Evolutionary conservation across 2,797 vertebrate species (phyloP).

Genomic region (Pipistrellus pygmaeus): DNA sequence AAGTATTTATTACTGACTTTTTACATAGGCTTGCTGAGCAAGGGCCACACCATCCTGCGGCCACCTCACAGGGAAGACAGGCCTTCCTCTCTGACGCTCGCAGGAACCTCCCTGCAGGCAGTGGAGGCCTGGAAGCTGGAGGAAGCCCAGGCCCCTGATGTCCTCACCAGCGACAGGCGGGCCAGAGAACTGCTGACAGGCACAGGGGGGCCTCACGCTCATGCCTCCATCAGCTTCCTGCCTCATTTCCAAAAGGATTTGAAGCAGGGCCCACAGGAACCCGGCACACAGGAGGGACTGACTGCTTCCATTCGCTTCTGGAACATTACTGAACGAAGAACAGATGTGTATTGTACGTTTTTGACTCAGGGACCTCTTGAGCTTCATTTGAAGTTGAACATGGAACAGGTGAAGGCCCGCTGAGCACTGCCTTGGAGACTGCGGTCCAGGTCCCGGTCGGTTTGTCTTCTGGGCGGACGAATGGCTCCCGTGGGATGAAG

Average conservation of each 20-base stretch:
- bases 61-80: not conserved
- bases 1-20: not conserved
- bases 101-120: fast-evolving
- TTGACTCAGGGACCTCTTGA: not conserved
- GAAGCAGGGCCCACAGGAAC: not conserved
- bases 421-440: not conserved
- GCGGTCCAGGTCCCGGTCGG: not conserved
- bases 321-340: not conserved
- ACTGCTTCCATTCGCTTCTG: not conserved
- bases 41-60: too few relatives aligned
- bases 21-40: not conserved
- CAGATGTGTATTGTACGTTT: not conserved
- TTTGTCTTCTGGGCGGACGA: not conserved
- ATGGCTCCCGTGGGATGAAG: not conserved
- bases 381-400: conserved; percentile 8
- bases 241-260: not conserved
- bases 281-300: not conserved
- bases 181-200: too few relatives aligned
- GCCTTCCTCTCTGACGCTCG: not conserved
- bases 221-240: not conserved
- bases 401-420: not conserved
- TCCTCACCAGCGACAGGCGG: fast-evolving
- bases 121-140: too few relatives aligned
- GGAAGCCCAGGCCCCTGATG: not conserved
- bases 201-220: fast-evolving